phyloP scores from a whole-genome alignment of 2,113 vertebrate genomes.

The Clarias macrocephalus region DNA sequence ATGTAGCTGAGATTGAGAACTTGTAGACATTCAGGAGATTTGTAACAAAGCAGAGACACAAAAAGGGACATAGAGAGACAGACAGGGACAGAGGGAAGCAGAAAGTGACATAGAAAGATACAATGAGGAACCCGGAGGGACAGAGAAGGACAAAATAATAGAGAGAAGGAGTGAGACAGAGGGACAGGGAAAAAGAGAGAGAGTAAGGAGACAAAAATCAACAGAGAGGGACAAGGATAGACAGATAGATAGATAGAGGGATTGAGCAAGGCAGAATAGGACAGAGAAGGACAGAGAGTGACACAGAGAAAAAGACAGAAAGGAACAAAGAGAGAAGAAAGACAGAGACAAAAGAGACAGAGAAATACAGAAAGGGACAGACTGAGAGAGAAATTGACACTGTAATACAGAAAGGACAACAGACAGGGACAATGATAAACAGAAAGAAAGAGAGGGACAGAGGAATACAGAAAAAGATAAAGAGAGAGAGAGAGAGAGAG shows the following conservation, averaged over 20 bases:
- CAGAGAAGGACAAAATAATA: neutral
- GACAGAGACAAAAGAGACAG: neutral
- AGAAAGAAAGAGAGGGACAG: neutral
- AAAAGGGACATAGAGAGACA: neutral
- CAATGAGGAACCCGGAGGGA: neutral
- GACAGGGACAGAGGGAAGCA: neutral
- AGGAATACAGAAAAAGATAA: neutral
- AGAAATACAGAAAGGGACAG: neutral
- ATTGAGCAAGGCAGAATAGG: neutral
- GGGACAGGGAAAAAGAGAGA: neutral
- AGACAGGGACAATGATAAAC: neutral
- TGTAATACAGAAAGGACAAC: neutral
- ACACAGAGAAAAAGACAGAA: neutral
- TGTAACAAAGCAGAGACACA: neutral
- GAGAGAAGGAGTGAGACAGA: no score
- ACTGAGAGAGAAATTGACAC: neutral
- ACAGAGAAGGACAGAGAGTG: neutral
- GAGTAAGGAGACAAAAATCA: no score
- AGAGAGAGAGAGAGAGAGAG: neutral
- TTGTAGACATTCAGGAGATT: neutral
- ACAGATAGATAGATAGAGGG: neutral
- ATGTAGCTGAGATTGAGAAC: neutral
- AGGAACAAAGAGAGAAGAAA: neutral
- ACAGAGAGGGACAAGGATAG: neutral
- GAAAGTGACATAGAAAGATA: no score